Base-by-base conservation (phyloP, 2,888 invertebrate genomes). In the Agrotis clavis region DNA sequence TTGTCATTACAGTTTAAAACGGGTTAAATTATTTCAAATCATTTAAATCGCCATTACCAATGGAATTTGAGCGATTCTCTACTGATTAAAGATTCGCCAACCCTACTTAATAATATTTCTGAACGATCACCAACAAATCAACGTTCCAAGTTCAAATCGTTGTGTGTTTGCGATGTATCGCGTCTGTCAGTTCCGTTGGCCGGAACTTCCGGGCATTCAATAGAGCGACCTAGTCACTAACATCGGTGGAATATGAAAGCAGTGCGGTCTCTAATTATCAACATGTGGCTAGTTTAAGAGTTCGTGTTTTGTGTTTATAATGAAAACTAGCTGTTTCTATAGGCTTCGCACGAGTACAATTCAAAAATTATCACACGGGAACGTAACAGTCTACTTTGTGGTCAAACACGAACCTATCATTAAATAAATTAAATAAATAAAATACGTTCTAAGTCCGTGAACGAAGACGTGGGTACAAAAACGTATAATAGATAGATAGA, bases 141-240 rank as follows among this genome's bases (percentile, higher is more conserved):
- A 74, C 71, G 64, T 61, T 72, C 73, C 69, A 77, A 81, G 67
- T 78, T 81, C 74, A 69, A 70, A 83, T 19, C 62, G 68, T 35
- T 53, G 57, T 83, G 71, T 84, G 75, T 74, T 77, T 79, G 80
- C 87, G 87, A 89, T 88, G 89, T 89, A 89, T 88, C 86, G 86
- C 79, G 89, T 89, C 89, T 86, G 78, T 88, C 88, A 89, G 88
- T 89, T 92, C 92, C 90, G 88, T 66, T 73, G 76, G 84, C 88
- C 90, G 88, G 90, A 90, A 91, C 85, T 86, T 91, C 90, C 90
- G 88, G 81, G 67, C 67, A 71, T 69, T 84, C 89, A 89, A 89
- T 89, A 86, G 85, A 88, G 73, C 84, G 76, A 47, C 53, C 47
- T n/a, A 71, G 80, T 73, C 51, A 41, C 45, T 21, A 61, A 80